Conservation (phyloP, 2,888 invertebrate genomes). For the Allacma fusca region DNA sequence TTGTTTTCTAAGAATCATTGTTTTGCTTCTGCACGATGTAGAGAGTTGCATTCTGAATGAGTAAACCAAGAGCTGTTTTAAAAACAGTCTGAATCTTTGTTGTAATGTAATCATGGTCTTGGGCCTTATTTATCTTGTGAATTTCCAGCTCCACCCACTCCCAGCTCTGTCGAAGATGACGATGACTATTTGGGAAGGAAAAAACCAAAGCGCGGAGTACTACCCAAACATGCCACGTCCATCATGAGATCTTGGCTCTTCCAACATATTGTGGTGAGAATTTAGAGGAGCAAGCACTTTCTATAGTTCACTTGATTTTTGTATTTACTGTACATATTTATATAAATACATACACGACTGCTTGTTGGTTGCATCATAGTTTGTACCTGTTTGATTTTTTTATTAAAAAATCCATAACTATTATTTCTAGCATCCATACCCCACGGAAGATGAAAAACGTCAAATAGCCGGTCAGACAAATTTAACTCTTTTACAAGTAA, state of each 20-base stretch:
- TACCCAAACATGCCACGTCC: slow-evolving; percentile 92
- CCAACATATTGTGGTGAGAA: slow-evolving; percentile 88
- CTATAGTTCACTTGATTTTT: too few relatives aligned
- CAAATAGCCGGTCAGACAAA: slow-evolving; percentile 88
- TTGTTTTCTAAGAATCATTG: slow-evolving; percentile 17
- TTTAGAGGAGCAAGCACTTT: too few relatives aligned
- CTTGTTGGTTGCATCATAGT: not conserved
- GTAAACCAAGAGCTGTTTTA: not conserved
- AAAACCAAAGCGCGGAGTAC: slow-evolving; percentile 82
- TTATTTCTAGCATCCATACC: slow-evolving; percentile 84
- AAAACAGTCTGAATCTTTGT: slow-evolving; percentile 14
- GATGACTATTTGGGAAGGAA: slow-evolving; percentile 69
- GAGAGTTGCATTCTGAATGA: not conserved
- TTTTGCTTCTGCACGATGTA: not conserved
- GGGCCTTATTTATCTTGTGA: not conserved
- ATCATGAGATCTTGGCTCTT: slow-evolving; percentile 97
- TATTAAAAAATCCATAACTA: not conserved
- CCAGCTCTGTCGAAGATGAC: slow-evolving; percentile 69
- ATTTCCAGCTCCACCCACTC: slow-evolving; percentile 72
- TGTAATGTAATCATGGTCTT: not conserved
- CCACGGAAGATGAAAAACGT: slow-evolving; percentile 92
- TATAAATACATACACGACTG: too few relatives aligned
- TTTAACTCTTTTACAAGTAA: slow-evolving; percentile 79
- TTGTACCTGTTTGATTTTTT: not conserved
- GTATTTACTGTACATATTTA: too few relatives aligned